These are phyloP conservation scores for Speoplatyrhinus poulsoni DNA, from an alignment of 2,113 vertebrate species.

Conservation along the genomic window DNA sequence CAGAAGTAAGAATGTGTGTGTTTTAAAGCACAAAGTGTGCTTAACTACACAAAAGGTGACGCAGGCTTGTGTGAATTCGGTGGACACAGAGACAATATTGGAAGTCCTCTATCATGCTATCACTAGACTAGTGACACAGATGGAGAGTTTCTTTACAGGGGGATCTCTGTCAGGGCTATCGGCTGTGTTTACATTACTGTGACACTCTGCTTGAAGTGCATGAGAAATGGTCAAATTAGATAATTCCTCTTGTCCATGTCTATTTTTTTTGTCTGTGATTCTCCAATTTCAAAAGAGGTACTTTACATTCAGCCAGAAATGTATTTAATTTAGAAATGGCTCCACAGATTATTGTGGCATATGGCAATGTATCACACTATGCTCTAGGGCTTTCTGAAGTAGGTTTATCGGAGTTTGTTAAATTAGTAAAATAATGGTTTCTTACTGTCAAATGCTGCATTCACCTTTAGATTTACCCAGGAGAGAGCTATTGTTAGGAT, in stretches of 20 bases:
- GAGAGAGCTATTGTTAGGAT: conserved; percentile 2
- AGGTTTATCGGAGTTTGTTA: not conserved
- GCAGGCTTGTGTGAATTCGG: conserved; percentile 42
- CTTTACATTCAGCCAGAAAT: too few species aligned
- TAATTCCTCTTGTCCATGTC: not conserved
- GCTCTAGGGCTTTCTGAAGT: not conserved
- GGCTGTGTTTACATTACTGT: not conserved
- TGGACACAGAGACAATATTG: not conserved
- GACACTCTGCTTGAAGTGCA: conserved; percentile 9
- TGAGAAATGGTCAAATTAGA: conserved; percentile 22
- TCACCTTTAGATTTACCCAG: not conserved
- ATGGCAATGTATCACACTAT: not conserved
- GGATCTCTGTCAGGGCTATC: conserved; percentile 19
- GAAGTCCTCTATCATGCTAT: conserved; percentile 30
- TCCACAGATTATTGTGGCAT: not conserved
- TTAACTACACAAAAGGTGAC: conserved; percentile 59
- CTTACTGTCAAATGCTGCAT: not conserved
- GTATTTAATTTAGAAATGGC: not conserved
- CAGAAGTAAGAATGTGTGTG: conserved; percentile 44
- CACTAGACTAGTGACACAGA: not conserved
- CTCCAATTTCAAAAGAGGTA: not conserved
- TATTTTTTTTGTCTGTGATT: not conserved
- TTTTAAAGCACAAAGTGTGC: conserved; percentile 44
- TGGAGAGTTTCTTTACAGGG: not conserved
- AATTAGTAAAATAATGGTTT: conserved; percentile 5